These are phyloP conservation scores for Leptopterna dolabrata DNA, from an alignment of 2,888 invertebrate species.

Conservation along the genomic window DNA sequence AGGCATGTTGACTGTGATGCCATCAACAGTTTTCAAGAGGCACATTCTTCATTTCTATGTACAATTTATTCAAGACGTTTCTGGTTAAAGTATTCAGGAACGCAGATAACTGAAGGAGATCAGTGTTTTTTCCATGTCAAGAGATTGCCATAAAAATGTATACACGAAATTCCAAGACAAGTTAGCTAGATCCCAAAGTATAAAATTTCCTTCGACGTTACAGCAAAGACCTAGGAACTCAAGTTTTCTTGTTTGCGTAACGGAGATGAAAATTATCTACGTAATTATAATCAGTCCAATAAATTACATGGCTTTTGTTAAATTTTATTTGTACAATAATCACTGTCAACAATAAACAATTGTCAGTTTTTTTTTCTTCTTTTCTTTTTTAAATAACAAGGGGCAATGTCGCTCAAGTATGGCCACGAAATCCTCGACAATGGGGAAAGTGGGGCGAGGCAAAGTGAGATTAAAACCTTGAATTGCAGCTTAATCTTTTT, in stretches of 20 bases:
- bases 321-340: constrained; percentile 36
- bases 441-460: background rate
- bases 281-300: constrained; percentile 48
- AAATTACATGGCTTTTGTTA: constrained; percentile 28
- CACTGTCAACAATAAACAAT: constrained; percentile 7
- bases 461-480: constrained; percentile 17
- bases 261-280: constrained; percentile 45
- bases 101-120: background rate
- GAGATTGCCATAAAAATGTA: background rate
- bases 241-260: constrained; percentile 14
- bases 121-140: background rate
- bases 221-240: constrained; percentile 52
- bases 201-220: constrained; percentile 3
- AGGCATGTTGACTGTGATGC: background rate
- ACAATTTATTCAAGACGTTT: background rate
- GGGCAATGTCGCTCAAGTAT: background rate
- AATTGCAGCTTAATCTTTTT: constrained; percentile 12
- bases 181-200: background rate
- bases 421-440: background rate
- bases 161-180: constrained; percentile 21
- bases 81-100: background rate
- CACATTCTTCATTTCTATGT: background rate
- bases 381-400: background rate
- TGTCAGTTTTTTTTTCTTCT: constrained; percentile 34
- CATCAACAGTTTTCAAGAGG: background rate